These are phyloP conservation scores for Chunga burmeisteri DNA, from an alignment of 2,113 vertebrate genomes.

Conservation along the genomic window DNA sequence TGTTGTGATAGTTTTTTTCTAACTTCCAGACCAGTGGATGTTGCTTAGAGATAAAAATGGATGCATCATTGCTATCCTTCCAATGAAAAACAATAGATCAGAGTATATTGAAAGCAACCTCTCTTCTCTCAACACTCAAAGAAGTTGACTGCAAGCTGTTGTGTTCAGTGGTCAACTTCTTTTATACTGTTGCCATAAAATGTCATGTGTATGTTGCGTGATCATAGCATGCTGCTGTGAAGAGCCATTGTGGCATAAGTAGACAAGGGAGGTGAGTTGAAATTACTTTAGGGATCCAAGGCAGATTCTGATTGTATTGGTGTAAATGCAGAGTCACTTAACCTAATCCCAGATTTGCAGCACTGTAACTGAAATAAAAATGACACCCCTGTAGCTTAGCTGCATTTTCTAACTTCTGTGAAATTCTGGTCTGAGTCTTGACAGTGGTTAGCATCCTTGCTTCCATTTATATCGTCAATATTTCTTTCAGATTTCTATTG, in stretches of 20 bases:
- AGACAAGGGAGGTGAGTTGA: background rate
- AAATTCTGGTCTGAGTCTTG: background rate
- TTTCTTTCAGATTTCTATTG: slow-evolving; percentile 2
- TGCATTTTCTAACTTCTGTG: background rate
- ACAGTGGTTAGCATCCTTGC: background rate
- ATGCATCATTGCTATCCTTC: background rate
- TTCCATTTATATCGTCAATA: slow-evolving; percentile 15
- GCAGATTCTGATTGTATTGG: background rate
- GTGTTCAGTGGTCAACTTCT: background rate
- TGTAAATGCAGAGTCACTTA: background rate
- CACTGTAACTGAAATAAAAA: background rate
- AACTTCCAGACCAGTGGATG: background rate
- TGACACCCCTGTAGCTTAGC: background rate
- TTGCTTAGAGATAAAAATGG: background rate
- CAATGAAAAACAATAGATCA: background rate
- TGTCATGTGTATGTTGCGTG: background rate
- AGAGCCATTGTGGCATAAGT: background rate
- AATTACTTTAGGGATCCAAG: background rate
- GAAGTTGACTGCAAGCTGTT: background rate
- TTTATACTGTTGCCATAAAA: background rate
- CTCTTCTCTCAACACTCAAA: fast-evolving
- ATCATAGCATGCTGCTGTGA: background rate
- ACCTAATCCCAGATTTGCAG: background rate
- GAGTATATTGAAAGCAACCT: background rate
- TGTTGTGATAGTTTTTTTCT: background rate